phyloP scores from a whole-genome alignment of 2,113 vertebrate genomes.

The Psophia crepitans region DNA sequence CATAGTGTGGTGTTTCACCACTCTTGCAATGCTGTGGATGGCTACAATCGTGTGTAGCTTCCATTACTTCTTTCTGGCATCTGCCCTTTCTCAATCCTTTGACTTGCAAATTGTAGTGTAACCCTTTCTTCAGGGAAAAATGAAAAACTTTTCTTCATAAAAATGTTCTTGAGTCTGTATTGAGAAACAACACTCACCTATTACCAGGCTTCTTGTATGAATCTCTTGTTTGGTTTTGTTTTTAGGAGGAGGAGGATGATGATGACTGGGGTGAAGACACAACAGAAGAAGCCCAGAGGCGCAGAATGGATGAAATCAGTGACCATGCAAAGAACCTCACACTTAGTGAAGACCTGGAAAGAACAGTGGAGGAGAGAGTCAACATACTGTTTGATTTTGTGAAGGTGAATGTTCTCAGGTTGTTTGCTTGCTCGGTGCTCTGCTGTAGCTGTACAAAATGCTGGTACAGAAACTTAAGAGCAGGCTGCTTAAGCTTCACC shows the following conservation, averaged over 20 bases:
- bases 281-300: slow-evolving; percentile 92
- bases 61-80: accelerated
- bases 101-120: background rate
- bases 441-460: background rate
- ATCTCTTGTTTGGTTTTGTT: background rate
- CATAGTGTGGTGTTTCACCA: background rate
- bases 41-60: background rate
- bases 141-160: background rate
- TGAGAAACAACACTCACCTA: accelerated
- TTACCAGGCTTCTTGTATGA: background rate
- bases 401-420: slow-evolving; percentile 74
- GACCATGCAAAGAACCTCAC: slow-evolving; percentile 95
- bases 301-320: slow-evolving; percentile 97
- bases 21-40: too few species aligned
- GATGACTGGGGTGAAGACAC: slow-evolving; percentile 98
- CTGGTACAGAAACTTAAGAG: background rate
- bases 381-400: slow-evolving; percentile 96
- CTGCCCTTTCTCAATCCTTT: accelerated
- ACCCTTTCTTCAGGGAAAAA: background rate
- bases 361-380: slow-evolving; percentile 91
- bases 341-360: slow-evolving; percentile 93
- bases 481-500: background rate
- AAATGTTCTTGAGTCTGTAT: background rate
- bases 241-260: slow-evolving; percentile 89
- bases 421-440: background rate